A percentile compares a stretch with the other conserved stretches of the same genome.
Evolutionary conservation across 92 coral and sea anemone species (phyloP).

Genomic region (Paragorgia papillata): DNA sequence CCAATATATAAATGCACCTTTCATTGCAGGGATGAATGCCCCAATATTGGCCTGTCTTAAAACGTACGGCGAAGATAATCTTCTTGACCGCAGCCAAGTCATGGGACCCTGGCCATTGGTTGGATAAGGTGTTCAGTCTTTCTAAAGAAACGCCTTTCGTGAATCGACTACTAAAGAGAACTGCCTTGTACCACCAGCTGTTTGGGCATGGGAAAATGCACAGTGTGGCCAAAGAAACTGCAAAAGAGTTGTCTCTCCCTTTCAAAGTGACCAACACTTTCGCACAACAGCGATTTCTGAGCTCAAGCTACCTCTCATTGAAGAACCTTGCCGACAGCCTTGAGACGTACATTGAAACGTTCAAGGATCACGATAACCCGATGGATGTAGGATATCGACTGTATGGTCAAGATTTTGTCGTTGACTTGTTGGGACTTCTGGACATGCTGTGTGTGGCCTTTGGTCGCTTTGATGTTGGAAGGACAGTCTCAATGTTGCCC

Average conservation of each 20-base stretch:
- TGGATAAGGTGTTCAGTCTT: neutral
- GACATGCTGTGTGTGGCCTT: too few relatives aligned
- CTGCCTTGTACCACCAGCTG: neutral
- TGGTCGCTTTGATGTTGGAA: too few relatives aligned
- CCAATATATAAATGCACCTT: too few relatives aligned
- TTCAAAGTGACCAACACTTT: neutral
- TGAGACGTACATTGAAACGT: neutral
- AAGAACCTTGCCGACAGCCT: neutral
- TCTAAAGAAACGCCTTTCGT: neutral
- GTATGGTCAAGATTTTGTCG: too few relatives aligned
- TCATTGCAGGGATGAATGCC: too few relatives aligned
- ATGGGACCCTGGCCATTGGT: neutral
- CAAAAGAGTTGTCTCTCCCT: neutral
- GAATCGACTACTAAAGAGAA: neutral
- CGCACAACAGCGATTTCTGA: neutral
- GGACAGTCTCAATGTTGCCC: too few relatives aligned
- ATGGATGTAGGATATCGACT: neutral
- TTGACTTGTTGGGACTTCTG: too few relatives aligned
- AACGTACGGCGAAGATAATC: too few relatives aligned
- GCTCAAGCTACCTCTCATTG: neutral
- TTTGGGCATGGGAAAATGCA: conserved; percentile 1
- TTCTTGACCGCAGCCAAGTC: neutral
- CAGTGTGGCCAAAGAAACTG: too few relatives aligned
- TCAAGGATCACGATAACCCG: neutral
- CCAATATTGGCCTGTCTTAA: too few relatives aligned